phyloP scores from a whole-genome alignment of 2,113 vertebrate species.

The Helogale parvula region DNA sequence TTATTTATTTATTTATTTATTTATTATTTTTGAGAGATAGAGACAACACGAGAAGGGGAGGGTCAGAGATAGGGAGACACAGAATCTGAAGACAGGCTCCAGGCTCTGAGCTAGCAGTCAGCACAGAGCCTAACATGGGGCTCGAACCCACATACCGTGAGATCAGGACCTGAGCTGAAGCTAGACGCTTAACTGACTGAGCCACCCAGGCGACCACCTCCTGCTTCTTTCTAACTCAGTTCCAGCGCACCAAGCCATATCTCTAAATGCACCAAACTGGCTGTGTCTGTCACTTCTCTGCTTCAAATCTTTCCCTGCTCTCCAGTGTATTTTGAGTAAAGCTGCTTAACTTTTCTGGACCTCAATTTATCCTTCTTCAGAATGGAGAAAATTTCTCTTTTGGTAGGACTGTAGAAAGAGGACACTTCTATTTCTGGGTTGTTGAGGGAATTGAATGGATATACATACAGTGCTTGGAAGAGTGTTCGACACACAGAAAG shows the following conservation, averaged over 20 bases:
- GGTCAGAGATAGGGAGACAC: too few species aligned
- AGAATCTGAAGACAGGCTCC: too few species aligned
- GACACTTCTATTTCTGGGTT: neutral
- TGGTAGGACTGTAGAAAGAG: neutral
- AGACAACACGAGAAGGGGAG: too few species aligned
- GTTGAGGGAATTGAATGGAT: neutral
- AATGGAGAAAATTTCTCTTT: neutral
- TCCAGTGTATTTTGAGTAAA: neutral
- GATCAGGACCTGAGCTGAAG: too few species aligned
- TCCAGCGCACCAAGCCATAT: neutral
- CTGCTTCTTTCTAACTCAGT: neutral
- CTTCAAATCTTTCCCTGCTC: slow-evolving; percentile 15
- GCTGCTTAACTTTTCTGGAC: slow-evolving; percentile 17
- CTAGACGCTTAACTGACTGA: too few species aligned
- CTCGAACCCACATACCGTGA: too few species aligned
- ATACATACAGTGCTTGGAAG: neutral
- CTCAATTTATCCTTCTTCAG: neutral
- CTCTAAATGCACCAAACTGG: neutral
- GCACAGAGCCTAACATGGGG: too few species aligned
- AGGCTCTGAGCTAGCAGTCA: too few species aligned
- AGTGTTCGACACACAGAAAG: neutral
- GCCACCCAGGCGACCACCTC: neutral
- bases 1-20: too few species aligned
- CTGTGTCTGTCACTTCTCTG: neutral
- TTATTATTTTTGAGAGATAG: too few species aligned